These are phyloP conservation scores for Spinibarbus caldwelli DNA, from an alignment of 2,797 vertebrate species.

Conservation along the genomic window DNA sequence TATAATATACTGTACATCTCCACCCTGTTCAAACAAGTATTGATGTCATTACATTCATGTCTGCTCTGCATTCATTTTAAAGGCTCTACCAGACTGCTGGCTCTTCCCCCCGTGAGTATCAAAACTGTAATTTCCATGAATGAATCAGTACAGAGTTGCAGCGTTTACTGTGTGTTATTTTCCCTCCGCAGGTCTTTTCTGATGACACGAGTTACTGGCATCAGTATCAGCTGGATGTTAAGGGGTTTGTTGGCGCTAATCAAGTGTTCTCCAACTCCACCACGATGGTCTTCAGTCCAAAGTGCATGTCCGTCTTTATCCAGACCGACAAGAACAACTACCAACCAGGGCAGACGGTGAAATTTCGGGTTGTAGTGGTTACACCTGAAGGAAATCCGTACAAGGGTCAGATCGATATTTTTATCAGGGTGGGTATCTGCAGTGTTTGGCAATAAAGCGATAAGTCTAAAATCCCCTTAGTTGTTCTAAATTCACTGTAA, in stretches of 20 bases:
- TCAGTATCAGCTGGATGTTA: constrained; percentile 66
- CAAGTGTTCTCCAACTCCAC: constrained; percentile 68
- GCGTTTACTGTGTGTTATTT: neutral
- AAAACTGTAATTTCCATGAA: neutral
- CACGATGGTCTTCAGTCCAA: constrained; percentile 50
- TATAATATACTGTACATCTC: neutral
- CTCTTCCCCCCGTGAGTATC: constrained; percentile 69
- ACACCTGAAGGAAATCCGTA: constrained; percentile 64
- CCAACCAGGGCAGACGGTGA: constrained; percentile 72
- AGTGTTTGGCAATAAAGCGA: neutral
- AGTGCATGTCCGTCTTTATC: constrained; percentile 67
- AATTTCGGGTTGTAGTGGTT: constrained; percentile 70
- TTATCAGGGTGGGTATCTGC: constrained; percentile 66
- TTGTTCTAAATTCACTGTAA: neutral
- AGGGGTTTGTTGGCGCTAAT: constrained; percentile 54
- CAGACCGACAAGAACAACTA: constrained; percentile 78
- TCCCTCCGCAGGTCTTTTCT: constrained; percentile 57
- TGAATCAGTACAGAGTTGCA: neutral
- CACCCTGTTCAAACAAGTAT: constrained; percentile 1
- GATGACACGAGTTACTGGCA: neutral
- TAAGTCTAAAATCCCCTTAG: neutral
- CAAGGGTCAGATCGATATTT: constrained; percentile 62
- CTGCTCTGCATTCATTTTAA: constrained; percentile 41
- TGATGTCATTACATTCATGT: neutral
- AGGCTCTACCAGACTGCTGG: constrained; percentile 69